phyloP scores from a whole-genome alignment of 2,888 invertebrate species.

The Sepiola atlantica region DNA sequence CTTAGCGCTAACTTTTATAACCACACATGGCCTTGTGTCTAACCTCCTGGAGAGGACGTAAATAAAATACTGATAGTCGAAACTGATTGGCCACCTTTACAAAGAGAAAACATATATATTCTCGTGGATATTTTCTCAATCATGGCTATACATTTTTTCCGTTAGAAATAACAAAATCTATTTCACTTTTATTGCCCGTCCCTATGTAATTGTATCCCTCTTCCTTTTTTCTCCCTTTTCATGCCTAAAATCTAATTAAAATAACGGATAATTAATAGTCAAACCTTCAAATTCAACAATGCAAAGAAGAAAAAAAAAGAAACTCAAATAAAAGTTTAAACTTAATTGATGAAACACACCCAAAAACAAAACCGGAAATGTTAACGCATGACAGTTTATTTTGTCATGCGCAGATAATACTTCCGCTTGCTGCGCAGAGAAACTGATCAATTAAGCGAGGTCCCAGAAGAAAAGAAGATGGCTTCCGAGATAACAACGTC shows the following conservation, averaged over 20 bases:
- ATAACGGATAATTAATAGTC: not conserved
- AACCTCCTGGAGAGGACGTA: too few species aligned
- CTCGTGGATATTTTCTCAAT: too few species aligned
- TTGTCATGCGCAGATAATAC: constrained; percentile 32
- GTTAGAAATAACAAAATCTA: too few species aligned
- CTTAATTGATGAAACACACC: not conserved
- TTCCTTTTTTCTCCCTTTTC: not conserved
- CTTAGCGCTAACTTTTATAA: too few species aligned
- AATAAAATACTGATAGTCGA: too few species aligned
- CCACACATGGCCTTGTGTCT: too few species aligned
- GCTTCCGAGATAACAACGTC: not conserved
- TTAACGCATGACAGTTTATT: not conserved
- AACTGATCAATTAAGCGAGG: not conserved
- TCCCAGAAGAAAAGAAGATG: not conserved
- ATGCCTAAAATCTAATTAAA: not conserved
- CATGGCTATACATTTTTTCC: too few species aligned
- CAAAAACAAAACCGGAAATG: not conserved
- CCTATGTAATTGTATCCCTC: not conserved
- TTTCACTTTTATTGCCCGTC: too few species aligned
- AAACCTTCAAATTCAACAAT: not conserved
- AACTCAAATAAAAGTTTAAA: not conserved
- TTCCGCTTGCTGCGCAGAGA: too few species aligned
- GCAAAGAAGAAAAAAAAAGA: not conserved
- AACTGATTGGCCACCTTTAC: too few species aligned
- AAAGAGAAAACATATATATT: too few species aligned